Conservation (phyloP, 1,140 invertebrate genomes). For the Lamellibrachia luymesi region DNA sequence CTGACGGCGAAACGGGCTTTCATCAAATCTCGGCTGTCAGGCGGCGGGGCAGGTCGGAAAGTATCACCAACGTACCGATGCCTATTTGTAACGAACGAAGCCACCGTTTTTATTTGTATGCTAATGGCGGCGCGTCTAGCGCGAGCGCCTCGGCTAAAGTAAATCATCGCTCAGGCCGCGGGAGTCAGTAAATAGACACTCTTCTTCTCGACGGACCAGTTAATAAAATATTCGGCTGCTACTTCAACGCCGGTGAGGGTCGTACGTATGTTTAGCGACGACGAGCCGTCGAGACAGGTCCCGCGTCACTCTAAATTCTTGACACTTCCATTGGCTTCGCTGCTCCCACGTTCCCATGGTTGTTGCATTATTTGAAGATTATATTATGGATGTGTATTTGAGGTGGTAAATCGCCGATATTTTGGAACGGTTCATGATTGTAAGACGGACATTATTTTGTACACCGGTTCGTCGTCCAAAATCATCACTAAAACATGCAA, state of each 20-base stretch:
- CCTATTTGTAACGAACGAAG: background rate
- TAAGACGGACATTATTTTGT: no score
- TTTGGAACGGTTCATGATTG: no score
- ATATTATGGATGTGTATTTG: background rate
- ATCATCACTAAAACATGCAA: no score
- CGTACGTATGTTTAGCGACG: background rate
- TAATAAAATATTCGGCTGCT: background rate
- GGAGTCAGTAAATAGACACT: background rate
- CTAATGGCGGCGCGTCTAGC: background rate
- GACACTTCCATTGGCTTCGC: background rate
- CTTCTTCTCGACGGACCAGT: background rate
- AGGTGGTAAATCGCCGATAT: no score
- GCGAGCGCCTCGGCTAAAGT: background rate
- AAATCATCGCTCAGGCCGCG: background rate
- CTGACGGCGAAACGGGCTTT: constrained; percentile 2
- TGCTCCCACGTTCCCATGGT: background rate
- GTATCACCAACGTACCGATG: background rate
- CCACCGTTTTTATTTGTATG: background rate
- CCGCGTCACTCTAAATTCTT: background rate
- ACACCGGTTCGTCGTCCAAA: no score
- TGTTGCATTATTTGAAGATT: background rate
- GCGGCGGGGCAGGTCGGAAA: background rate
- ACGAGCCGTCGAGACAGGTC: background rate
- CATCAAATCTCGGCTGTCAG: constrained; percentile 3
- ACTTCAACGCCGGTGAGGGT: background rate